A percentile compares a stretch with the other conserved stretches of the same genome.
These are phyloP conservation scores for Achlya flavicornis DNA, from an alignment of 2,888 invertebrate genomes.

Conservation along the genomic window DNA sequence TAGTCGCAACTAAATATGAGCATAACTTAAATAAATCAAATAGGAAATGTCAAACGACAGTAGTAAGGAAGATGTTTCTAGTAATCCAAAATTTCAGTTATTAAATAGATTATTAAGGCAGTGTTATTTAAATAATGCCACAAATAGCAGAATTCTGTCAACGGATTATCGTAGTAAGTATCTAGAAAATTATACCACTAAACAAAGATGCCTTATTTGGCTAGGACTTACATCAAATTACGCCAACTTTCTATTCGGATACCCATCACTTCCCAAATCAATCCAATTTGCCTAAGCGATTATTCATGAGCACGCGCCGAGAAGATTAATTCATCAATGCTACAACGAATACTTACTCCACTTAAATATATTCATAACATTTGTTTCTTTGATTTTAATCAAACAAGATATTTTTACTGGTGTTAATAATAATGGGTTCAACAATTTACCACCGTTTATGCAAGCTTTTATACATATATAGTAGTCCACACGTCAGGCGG, in stretches of 20 bases:
- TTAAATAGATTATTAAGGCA: conserved; percentile 27
- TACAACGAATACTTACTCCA: not conserved
- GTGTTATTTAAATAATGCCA: conserved; percentile 31
- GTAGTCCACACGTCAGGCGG: too few relatives aligned
- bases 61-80: not conserved
- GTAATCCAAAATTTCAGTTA: conserved; percentile 15
- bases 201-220: not conserved
- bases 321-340: not conserved
- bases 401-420: too few relatives aligned
- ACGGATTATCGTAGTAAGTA: not conserved
- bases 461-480: too few relatives aligned
- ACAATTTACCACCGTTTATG: too few relatives aligned
- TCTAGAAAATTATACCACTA: not conserved
- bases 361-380: not conserved
- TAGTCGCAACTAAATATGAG: not conserved
- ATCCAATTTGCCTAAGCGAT: not conserved
- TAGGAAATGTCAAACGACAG: conserved; percentile 1
- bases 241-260: not conserved
- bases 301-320: not conserved
- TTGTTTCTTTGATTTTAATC: not conserved
- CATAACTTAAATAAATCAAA: not conserved
- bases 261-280: not conserved
- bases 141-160: conserved; percentile 26
- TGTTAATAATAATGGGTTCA: too few relatives aligned
- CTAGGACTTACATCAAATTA: not conserved